These are phyloP conservation scores for Drosophila mauritiana DNA, from an alignment of 1,140 invertebrate genomes.

Conservation along the genomic window DNA sequence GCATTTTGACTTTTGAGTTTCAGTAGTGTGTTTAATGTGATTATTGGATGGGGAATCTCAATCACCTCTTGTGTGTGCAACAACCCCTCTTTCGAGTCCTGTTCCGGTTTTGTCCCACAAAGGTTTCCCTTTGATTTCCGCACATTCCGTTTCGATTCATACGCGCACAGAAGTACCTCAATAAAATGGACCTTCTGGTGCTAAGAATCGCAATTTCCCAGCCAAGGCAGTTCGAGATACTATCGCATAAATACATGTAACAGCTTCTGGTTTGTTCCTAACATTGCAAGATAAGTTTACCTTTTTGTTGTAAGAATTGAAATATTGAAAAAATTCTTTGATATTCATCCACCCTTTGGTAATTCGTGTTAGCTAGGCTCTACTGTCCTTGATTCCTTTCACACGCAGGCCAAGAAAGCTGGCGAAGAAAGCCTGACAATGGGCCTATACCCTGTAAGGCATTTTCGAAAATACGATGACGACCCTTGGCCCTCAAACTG, in stretches of 20 bases:
- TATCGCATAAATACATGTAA: neutral
- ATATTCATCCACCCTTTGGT: neutral
- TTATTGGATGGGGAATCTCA: slow-evolving; percentile 31
- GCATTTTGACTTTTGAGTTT: slow-evolving; percentile 37
- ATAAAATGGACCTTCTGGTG: neutral
- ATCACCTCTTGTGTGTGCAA: slow-evolving; percentile 7
- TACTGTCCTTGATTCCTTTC: slow-evolving; percentile 32
- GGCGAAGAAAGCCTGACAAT: slow-evolving; percentile 44
- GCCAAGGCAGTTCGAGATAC: too few species aligned
- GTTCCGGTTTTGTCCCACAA: slow-evolving; percentile 21
- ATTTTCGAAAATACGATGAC: slow-evolving; percentile 49
- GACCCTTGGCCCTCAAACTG: slow-evolving; percentile 31
- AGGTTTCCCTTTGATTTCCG: slow-evolving; percentile 13
- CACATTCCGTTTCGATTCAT: slow-evolving; percentile 7
- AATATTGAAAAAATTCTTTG: neutral
- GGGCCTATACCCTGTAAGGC: slow-evolving; percentile 25
- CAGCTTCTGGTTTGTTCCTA: neutral
- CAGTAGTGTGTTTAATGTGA: slow-evolving; percentile 37
- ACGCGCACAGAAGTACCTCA: neutral
- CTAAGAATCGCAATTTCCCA: neutral
- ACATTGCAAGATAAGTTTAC: too few species aligned
- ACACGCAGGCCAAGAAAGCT: slow-evolving; percentile 46
- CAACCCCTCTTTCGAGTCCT: slow-evolving; percentile 23
- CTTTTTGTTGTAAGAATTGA: too few species aligned
- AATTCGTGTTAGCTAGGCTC: neutral